These are phyloP conservation scores for roundworm (Caenorhabditis elegans) DNA, from an alignment of 1,140 invertebrate genomes.

Conservation along the genomic window WBcel235 BX284604.4:7209501-7210000, in stretches of 20 bases:
- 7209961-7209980: constrained; percentile 32
- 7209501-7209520: too few relatives aligned
- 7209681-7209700: not conserved
- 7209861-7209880: too few relatives aligned
- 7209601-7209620: not conserved
- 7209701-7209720: not conserved
- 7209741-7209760: constrained; percentile 7
- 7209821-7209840: not conserved
- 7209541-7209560: too few relatives aligned
- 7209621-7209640: constrained; percentile 16
- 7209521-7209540: too few relatives aligned
- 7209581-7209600: too few relatives aligned
- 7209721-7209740: not conserved
- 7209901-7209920: constrained; percentile 16
- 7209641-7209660: not conserved
- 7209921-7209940: constrained; percentile 33
- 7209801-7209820: constrained; percentile 19
- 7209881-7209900: too few relatives aligned
- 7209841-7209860: not conserved
- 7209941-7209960: constrained; percentile 40
- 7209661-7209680: not conserved
- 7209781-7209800: not conserved
- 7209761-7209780: constrained; percentile 27
- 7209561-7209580: too few relatives aligned
- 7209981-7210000: constrained; percentile 28